Conservation (phyloP, 2,797 vertebrate species). For the Lutra lutra region DNA sequence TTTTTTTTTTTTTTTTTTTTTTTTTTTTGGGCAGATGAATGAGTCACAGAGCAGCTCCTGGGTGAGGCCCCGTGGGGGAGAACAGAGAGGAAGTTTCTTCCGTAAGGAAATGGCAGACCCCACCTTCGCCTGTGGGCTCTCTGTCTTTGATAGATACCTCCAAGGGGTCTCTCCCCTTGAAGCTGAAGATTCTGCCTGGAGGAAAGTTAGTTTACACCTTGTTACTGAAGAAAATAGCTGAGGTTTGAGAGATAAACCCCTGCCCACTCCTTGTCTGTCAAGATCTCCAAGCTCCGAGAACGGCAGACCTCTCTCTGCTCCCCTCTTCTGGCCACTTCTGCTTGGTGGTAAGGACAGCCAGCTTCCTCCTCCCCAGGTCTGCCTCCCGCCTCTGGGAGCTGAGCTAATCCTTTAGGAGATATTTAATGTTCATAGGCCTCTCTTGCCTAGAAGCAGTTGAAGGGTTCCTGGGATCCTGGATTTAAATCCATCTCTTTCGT, state of each 20-base stretch:
- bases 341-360: not conserved
- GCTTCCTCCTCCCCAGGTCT: not conserved
- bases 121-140: not conserved
- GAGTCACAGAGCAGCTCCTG: not conserved
- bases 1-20: not conserved
- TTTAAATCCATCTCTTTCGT: conserved; percentile 45
- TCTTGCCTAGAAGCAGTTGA: conserved; percentile 19
- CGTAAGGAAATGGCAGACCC: not conserved
- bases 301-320: not conserved
- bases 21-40: not conserved
- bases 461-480: conserved; percentile 27
- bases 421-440: not conserved
- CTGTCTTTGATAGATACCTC: not conserved
- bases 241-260: conserved; percentile 42
- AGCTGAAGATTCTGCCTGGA: conserved; percentile 3
- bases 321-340: not conserved
- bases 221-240: conserved; percentile 34
- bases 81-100: not conserved
- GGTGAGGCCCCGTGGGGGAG: too few species aligned
- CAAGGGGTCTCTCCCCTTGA: not conserved
- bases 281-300: not conserved
- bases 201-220: conserved; percentile 53
- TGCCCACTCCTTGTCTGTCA: conserved; percentile 54
- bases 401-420: conserved; percentile 18
- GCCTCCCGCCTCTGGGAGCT: not conserved